Base-by-base conservation (phyloP, 1,140 invertebrate genomes). In the Hycleus cichorii region DNA sequence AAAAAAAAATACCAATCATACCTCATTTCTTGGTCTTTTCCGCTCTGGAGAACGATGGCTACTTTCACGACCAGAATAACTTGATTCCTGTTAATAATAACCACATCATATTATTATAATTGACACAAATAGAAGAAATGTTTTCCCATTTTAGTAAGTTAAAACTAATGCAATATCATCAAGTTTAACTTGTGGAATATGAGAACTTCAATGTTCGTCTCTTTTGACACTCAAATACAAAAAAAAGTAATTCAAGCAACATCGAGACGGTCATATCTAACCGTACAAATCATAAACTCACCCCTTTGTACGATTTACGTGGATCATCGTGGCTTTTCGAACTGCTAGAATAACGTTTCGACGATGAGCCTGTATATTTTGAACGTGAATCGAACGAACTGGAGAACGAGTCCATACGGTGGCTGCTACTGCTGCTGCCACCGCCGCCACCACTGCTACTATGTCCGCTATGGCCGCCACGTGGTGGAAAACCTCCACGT, bases 31-130 rank as follows among this genome's bases (percentile, higher is more conserved):
- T 5, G 64, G 49, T 54, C 70, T 56, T 57, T 73, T 73, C 40
- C 70, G 61, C 1, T 73, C 72, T 5, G 72, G 72, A 12, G 72
- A 73, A 50, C 70, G 61, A 44, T 67, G 62, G 10, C 65, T 63
- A 38, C 53, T 60, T 18, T 58, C 62, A 39, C 61, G 47, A 25
- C 53, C 40, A 27, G 63, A 64, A 49, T 66, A 69, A 49, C 54
- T 55, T 10, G 63, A 58, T 26, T 72, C 70, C 71, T 72, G 40
- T 4, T 67, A 66, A 18, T 18, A 49, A 47, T 32, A 32, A 32
- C 4, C 7, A 4, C 4, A 32, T 32, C 7, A 32, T 32, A 32
- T 5, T 32, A 5, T 32, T 7, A 3, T 32, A 32, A 32, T 32
- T 1, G 7, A 3, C 4, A 32, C 7, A 32, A 39, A 48, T 27